These are phyloP conservation scores for Agriotes lineatus DNA, from an alignment of 2,888 invertebrate genomes.

Conservation along the genomic window DNA sequence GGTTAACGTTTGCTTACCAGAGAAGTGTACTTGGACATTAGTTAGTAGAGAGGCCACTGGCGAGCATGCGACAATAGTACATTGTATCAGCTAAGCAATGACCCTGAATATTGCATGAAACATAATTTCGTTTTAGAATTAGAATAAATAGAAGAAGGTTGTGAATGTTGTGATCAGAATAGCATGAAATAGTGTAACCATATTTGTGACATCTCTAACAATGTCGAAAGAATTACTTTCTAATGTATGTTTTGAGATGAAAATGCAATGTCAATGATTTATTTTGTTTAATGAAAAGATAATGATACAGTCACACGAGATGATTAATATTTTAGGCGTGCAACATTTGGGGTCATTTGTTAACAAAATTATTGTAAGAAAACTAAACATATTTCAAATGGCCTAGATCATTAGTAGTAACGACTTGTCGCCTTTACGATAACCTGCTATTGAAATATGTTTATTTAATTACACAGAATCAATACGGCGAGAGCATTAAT, in stretches of 20 bases:
- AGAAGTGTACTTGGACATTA: conserved; percentile 72
- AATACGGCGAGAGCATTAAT: conserved; percentile 1
- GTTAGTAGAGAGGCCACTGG: conserved; percentile 67
- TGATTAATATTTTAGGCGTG: too few relatives aligned
- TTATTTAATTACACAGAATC: conserved; percentile 18
- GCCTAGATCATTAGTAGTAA: not conserved
- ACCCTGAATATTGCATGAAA: conserved; percentile 52
- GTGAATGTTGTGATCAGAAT: too few relatives aligned
- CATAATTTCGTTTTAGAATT: too few relatives aligned
- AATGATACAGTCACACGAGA: too few relatives aligned
- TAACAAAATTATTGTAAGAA: conserved; percentile 9
- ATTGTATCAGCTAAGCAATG: conserved; percentile 61
- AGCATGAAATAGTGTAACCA: too few relatives aligned
- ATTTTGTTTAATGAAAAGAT: too few relatives aligned
- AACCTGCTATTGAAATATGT: conserved; percentile 4
- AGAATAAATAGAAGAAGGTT: too few relatives aligned
- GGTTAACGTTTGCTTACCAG: conserved; percentile 66
- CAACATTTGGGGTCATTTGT: conserved; percentile 22
- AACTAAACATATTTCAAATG: conserved; percentile 16
- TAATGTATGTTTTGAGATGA: too few relatives aligned
- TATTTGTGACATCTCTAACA: too few relatives aligned
- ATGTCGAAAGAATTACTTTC: too few relatives aligned
- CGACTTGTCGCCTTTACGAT: not conserved
- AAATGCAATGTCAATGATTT: too few relatives aligned
- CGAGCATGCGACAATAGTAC: conserved; percentile 64